These are phyloP conservation scores for Phaonia tiefii DNA, from an alignment of 2,888 invertebrate genomes.

Conservation along the genomic window DNA sequence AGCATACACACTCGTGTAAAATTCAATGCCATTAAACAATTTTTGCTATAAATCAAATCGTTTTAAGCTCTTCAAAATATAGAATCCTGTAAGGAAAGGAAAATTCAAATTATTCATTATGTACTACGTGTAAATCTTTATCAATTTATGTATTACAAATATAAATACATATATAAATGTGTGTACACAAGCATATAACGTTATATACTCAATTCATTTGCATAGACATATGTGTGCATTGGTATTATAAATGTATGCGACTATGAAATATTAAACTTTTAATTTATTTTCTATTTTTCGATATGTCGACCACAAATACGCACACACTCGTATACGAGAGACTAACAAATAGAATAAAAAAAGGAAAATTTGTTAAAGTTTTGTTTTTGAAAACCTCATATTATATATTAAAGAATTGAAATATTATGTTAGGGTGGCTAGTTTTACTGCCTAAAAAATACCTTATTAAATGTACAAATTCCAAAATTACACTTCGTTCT, in stretches of 20 bases:
- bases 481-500: too few relatives aligned
- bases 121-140: slow-evolving; percentile 13
- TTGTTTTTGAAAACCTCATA: too few relatives aligned
- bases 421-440: too few relatives aligned
- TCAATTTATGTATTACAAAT: slow-evolving; percentile 2
- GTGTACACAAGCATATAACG: too few relatives aligned
- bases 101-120: slow-evolving; percentile 1
- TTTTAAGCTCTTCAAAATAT: slow-evolving; percentile 17
- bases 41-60: slow-evolving; percentile 4
- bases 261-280: slow-evolving; percentile 20
- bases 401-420: too few relatives aligned
- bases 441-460: too few relatives aligned
- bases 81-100: not conserved
- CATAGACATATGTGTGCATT: not conserved
- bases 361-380: too few relatives aligned
- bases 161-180: not conserved
- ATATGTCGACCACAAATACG: not conserved
- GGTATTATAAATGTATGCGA: not conserved
- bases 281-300: slow-evolving; percentile 7
- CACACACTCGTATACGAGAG: not conserved
- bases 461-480: too few relatives aligned
- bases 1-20: too few relatives aligned
- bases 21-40: slow-evolving; percentile 9
- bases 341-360: too few relatives aligned
- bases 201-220: not conserved